phyloP scores from a whole-genome alignment of 2,797 vertebrate species.

The Uromys caudimaculatus region DNA sequence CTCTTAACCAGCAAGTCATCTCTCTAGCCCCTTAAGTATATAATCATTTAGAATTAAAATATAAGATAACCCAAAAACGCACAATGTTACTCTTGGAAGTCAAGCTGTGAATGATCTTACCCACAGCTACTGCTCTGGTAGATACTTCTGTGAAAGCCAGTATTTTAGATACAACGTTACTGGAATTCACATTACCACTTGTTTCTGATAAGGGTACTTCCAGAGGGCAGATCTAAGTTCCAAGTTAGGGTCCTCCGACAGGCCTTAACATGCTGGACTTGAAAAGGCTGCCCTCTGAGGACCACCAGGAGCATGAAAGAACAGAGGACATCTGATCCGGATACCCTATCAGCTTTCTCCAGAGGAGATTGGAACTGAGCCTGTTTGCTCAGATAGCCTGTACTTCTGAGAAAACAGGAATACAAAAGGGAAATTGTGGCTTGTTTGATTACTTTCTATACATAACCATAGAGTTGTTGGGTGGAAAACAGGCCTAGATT shows the following conservation, averaged over 20 bases:
- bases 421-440: accelerated
- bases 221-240: not conserved
- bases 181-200: not conserved
- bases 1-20: not conserved
- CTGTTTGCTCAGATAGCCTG: no score
- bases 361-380: not conserved
- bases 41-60: not conserved
- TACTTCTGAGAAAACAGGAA: no score
- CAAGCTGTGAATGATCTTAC: not conserved
- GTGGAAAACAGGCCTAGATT: not conserved
- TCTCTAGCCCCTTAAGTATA: not conserved
- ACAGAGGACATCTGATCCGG: not conserved
- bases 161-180: not conserved
- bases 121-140: not conserved
- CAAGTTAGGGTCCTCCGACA: accelerated
- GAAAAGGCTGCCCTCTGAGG: not conserved
- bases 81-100: not conserved
- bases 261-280: no score
- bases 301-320: not conserved
- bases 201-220: not conserved
- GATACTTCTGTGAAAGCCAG: not conserved
- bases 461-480: not conserved
- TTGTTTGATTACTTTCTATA: not conserved
- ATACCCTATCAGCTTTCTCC: no score
- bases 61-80: not conserved